Evolutionary conservation across 2,797 vertebrate genomes (phyloP).

Genomic region (Agapornis canus): DNA sequence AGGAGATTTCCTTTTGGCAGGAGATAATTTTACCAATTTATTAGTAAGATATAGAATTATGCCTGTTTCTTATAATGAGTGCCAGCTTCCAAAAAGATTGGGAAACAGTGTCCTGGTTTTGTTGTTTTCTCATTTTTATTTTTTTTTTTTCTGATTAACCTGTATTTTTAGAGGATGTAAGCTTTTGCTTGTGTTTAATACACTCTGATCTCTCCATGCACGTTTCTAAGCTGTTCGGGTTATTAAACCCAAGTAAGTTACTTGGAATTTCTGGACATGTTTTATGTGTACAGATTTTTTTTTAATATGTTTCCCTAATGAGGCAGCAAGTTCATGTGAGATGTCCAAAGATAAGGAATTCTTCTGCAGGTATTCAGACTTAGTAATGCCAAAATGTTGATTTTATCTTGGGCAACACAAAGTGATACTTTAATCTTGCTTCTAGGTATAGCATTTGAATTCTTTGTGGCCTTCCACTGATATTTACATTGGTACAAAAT

Average conservation of each 20-base stretch:
- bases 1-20: not conserved
- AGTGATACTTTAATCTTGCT: not conserved
- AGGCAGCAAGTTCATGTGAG: not conserved
- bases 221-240: not conserved
- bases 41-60: not conserved
- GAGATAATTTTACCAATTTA: not conserved
- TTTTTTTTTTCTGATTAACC: not conserved
- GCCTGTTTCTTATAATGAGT: not conserved
- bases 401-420: not conserved
- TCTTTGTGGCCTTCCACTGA: not conserved
- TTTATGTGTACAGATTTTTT: not conserved
- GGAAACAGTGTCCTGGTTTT: accelerated
- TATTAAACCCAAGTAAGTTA: not conserved
- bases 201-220: not conserved
- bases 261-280: not conserved
- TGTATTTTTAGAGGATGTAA: not conserved
- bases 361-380: not conserved
- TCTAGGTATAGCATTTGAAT: not conserved
- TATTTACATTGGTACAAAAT: not conserved
- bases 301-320: not conserved
- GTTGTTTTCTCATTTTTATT: not conserved
- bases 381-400: not conserved
- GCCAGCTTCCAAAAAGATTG: not conserved
- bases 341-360: not conserved
- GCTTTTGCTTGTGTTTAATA: not conserved